phyloP scores from a whole-genome alignment of 2,888 invertebrate genomes.

The Sminthurinus aureus region DNA sequence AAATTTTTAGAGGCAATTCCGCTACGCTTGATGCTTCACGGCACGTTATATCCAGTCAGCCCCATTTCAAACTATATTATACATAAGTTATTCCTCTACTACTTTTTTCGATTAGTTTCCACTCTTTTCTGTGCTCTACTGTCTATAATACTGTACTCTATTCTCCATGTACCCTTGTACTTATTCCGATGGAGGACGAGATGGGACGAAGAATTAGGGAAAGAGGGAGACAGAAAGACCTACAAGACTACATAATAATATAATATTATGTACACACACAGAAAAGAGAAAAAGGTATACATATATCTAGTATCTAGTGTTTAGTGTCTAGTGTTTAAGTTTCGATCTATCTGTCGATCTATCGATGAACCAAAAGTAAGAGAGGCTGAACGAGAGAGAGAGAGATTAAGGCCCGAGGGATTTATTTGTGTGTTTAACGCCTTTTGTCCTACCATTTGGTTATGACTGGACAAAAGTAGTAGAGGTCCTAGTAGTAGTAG shows the following conservation, averaged over 20 bases:
- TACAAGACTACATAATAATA: not conserved
- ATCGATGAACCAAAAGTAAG: not conserved
- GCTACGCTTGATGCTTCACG: constrained; percentile 29
- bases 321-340: not conserved
- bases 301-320: not conserved
- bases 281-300: not conserved
- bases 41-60: constrained; percentile 20
- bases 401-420: constrained; percentile 30
- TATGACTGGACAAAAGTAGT: constrained; percentile 32
- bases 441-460: constrained; percentile 33
- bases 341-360: not conserved
- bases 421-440: constrained; percentile 37
- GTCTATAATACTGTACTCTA: not conserved
- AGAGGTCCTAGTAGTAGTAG: too few species aligned
- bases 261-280: not conserved
- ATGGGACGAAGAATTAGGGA: not conserved
- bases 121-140: not conserved
- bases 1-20: constrained; percentile 35
- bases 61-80: constrained; percentile 21
- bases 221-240: not conserved
- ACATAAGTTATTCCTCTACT: not conserved
- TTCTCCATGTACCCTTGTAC: not conserved
- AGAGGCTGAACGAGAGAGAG: not conserved
- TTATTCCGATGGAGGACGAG: not conserved
- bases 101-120: constrained; percentile 29